These are phyloP conservation scores for Manis javanica DNA, from an alignment of 2,797 vertebrate species.

Conservation along the genomic window DNA sequence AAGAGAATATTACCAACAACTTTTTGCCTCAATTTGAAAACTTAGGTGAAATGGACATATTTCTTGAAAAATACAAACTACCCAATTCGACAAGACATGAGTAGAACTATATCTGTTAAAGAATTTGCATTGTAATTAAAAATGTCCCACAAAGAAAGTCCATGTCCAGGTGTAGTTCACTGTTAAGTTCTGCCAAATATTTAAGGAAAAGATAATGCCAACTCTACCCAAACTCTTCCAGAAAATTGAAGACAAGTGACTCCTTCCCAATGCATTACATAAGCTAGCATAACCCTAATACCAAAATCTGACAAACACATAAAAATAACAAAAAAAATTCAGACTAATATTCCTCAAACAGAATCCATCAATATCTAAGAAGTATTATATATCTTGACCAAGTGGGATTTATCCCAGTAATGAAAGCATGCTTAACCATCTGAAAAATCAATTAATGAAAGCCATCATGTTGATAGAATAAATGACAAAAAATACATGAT, in stretches of 20 bases:
- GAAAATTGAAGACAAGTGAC: background rate
- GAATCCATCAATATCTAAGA: background rate
- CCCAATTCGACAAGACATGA: constrained; percentile 4
- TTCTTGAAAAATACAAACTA: constrained; percentile 27
- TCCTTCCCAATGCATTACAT: background rate
- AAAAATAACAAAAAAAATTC: background rate
- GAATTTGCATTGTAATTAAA: constrained; percentile 28
- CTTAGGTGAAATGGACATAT: background rate
- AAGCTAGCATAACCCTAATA: background rate
- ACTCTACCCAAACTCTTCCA: background rate
- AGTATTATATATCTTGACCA: background rate
- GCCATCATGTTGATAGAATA: background rate
- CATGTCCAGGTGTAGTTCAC: background rate
- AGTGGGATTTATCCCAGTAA: background rate
- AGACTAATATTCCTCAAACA: constrained; percentile 8
- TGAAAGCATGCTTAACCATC: background rate
- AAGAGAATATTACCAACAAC: background rate
- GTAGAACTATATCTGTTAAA: background rate
- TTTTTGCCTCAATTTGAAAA: background rate
- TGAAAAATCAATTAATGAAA: constrained; percentile 20
- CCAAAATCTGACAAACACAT: background rate
- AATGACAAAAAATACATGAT: background rate
- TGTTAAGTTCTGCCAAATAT: background rate
- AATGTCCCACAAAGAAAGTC: background rate
- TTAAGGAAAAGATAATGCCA: background rate